Percentiles rank a stretch among this genome's conserved stretches.
phyloP scores from a whole-genome alignment of 2,888 invertebrate species.

The Scelioninae gen. 2 region DNA sequence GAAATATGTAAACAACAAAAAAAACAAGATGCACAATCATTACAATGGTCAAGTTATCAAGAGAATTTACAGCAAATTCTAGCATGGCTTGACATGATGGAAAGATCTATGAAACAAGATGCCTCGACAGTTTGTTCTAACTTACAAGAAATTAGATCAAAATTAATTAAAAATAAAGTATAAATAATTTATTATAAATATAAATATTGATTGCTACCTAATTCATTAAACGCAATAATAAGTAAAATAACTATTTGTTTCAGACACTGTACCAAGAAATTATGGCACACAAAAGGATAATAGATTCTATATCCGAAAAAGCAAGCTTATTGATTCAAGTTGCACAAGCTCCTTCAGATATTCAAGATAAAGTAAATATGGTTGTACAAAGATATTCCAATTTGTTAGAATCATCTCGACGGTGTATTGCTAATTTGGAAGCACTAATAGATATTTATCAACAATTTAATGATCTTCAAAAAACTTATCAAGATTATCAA shows the following conservation, averaged over 20 bases:
- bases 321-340: constrained; percentile 82
- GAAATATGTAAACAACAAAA: constrained; percentile 90
- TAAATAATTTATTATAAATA: not conserved
- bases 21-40: constrained; percentile 87
- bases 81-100: constrained; percentile 91
- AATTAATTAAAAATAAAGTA: constrained; percentile 87
- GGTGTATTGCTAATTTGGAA: constrained; percentile 84
- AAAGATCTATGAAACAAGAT: constrained; percentile 84
- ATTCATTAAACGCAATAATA: no score
- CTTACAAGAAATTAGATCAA: constrained; percentile 89
- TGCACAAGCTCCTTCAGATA: constrained; percentile 77
- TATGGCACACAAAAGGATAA: constrained; percentile 90
- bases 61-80: constrained; percentile 89
- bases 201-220: not conserved
- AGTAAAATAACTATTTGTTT: no score
- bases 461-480: constrained; percentile 90
- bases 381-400: constrained; percentile 87
- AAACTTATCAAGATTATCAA: constrained; percentile 91
- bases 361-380: constrained; percentile 82
- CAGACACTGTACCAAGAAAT: constrained; percentile 91
- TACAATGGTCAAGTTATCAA: constrained; percentile 90
- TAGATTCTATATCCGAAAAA: constrained; percentile 93
- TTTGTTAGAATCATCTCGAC: constrained; percentile 81
- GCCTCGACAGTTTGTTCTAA: constrained; percentile 85
- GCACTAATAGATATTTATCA: constrained; percentile 87